Evolutionary conservation across 2,797 vertebrate species (phyloP).

Genomic region (Heterohyrax brucei): DNA sequence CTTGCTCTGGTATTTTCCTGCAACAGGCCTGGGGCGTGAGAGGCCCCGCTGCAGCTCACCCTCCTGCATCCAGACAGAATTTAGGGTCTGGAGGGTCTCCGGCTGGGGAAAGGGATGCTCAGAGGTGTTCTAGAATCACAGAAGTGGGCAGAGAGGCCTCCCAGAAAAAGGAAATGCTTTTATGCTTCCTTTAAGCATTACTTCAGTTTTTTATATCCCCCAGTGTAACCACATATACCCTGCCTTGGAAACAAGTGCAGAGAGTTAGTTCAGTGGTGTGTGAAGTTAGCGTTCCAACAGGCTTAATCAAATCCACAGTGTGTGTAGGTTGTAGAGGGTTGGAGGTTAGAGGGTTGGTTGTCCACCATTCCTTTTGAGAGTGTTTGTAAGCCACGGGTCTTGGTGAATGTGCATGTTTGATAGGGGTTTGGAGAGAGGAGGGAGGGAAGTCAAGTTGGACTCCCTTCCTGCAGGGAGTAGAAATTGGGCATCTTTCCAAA

Average conservation of each 20-base stretch:
- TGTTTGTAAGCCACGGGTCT: not conserved
- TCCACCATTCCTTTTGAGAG: not conserved
- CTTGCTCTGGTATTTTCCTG: not conserved
- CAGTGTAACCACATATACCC: not conserved
- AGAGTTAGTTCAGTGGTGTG: not conserved
- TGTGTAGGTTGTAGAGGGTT: not conserved
- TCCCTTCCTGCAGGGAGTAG: not conserved
- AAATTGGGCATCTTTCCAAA: not conserved
- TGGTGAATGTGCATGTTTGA: not conserved
- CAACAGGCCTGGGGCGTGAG: not conserved
- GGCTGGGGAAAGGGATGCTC: not conserved
- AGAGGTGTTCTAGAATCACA: not conserved
- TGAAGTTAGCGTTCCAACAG: not conserved
- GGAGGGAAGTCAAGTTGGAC: not conserved
- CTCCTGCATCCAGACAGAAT: not conserved
- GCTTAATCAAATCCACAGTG: not conserved
- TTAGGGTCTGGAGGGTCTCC: not conserved
- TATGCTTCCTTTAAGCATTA: constrained; percentile 49
- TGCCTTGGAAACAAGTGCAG: not conserved
- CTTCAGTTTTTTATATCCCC: constrained; percentile 19
- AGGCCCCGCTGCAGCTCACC: not conserved
- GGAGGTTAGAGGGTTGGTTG: not conserved
- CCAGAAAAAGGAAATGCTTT: constrained; percentile 48
- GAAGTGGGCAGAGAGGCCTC: not conserved
- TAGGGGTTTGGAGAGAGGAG: constrained; percentile 3